A percentile compares a stretch with the other conserved stretches of the same genome.
These are phyloP conservation scores for Parelbella ahira DNA, from an alignment of 2,888 invertebrate species.

Conservation along the genomic window DNA sequence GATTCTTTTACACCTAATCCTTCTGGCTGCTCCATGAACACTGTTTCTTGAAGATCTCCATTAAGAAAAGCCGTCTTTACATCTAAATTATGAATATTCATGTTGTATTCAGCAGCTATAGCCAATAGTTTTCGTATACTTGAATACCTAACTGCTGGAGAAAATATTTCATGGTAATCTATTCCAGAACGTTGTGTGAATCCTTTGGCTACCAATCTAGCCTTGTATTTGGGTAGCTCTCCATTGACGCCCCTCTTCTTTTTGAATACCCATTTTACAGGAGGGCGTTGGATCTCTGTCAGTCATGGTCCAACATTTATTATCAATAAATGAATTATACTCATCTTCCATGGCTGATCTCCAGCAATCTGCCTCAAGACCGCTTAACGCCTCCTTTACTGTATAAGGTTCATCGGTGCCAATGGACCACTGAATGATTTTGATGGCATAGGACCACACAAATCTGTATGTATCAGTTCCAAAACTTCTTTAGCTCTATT, in stretches of 20 bases:
- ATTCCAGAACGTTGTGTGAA: constrained; percentile 1
- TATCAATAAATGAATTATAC: too few relatives aligned
- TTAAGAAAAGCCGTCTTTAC: constrained; percentile 5
- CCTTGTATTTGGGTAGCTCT: background rate
- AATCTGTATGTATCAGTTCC: constrained; percentile 1
- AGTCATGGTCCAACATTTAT: too few relatives aligned
- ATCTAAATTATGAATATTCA: constrained; percentile 3
- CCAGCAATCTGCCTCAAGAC: too few relatives aligned
- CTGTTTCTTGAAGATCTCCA: constrained; percentile 1
- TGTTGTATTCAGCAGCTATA: background rate
- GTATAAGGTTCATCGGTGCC: too few relatives aligned
- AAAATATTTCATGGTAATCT: constrained; percentile 3
- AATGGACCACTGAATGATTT: too few relatives aligned
- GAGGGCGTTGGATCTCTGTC: too few relatives aligned
- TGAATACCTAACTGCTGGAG: background rate
- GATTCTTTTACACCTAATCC: too few relatives aligned
- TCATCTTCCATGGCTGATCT: too few relatives aligned
- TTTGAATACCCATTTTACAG: constrained; percentile 10
- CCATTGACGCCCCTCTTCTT: constrained; percentile 2
- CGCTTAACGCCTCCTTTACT: too few relatives aligned
- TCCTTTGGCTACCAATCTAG: constrained; percentile 3
- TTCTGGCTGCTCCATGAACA: background rate
- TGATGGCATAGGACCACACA: constrained; percentile 2
- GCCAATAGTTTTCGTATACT: background rate
- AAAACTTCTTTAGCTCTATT: background rate